These are phyloP conservation scores for Orthosia gothica DNA, from an alignment of 2,888 invertebrate genomes.

Conservation along the genomic window DNA sequence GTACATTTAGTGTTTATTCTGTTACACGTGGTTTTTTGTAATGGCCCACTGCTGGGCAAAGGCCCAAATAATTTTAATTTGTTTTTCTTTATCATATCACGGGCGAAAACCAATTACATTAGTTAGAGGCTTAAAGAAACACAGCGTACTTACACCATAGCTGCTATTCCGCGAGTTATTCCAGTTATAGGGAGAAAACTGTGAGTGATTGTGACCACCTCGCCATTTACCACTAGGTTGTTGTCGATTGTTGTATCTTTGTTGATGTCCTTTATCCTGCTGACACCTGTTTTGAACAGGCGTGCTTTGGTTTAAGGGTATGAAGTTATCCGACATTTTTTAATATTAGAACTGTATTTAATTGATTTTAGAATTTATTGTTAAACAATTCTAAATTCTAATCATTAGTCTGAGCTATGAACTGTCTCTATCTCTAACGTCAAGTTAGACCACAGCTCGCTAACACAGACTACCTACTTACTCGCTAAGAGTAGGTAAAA, in stretches of 20 bases:
- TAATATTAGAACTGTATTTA: conserved; percentile 1
- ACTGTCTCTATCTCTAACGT: too few relatives aligned
- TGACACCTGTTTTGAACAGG: conserved; percentile 81
- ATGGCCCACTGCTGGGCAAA: too few relatives aligned
- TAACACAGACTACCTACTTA: too few relatives aligned
- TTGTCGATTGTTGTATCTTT: conserved; percentile 70
- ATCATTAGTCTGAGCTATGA: too few relatives aligned
- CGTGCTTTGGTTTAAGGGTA: conserved; percentile 87
- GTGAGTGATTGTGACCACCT: conserved; percentile 67
- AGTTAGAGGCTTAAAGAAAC: neutral
- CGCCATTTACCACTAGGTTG: conserved; percentile 72
- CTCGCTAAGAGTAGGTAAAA: too few relatives aligned
- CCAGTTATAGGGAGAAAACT: conserved; percentile 67
- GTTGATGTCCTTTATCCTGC: conserved; percentile 74
- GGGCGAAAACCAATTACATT: neutral
- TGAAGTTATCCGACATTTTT: conserved; percentile 87
- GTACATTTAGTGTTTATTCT: too few relatives aligned
- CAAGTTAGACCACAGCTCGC: too few relatives aligned
- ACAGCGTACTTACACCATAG: conserved; percentile 77
- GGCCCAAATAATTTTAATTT: too few relatives aligned
- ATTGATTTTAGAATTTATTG: neutral
- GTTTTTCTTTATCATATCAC: neutral
- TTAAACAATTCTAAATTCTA: too few relatives aligned
- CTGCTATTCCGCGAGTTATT: conserved; percentile 81
- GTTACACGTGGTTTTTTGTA: too few relatives aligned